Base-by-base conservation (phyloP, 2,888 invertebrate species). In the Eubasilissa splendida region DNA sequence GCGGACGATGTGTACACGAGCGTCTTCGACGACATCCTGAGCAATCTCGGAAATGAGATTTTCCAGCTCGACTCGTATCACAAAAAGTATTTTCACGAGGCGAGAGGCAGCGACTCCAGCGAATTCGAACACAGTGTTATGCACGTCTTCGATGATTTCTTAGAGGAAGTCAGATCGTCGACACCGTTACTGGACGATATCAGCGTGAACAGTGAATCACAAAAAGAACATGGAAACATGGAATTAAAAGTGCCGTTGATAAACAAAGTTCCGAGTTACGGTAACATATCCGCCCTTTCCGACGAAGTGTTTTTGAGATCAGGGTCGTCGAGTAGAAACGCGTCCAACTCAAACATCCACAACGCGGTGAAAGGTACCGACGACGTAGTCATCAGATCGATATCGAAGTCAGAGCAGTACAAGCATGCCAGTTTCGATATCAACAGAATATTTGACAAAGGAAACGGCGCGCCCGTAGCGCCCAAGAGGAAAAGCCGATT, bases 11-110 rank as follows among this genome's bases (percentile, higher is more conserved):
- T 52, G 12, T 77, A 56, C 22, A 31, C 73, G 11, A 74, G 78
- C 60, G 89, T 90, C 50, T 91, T 91, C 85, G 90, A 91, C 84
- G 89, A 89, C 81, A 91, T 91, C 83, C 87, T 91, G 58, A 89
- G 90, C 8, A 88, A 89, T 80, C 87, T 91, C 58, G 91, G 90
- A 53, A 88, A 88, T 79, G 91, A 91, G 84, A 90, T 91, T 82
- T 90, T 86, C 86, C 88, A 90, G 80, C 86, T 91, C 54, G 90
- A 91, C 81, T 88, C 90, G 83, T 90, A 89, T 84, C 90, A 90
- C 75, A 87, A 87, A 74, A 86, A 87, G 82, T 86, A 90, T 56
- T 77, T 71, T 52, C 77, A 76, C n/a, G 73, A 78, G 10, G 59
- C 58, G 14, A 60, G 66, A 22, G 60, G 73, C 53, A 81, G 76